A percentile compares a stretch with the other conserved stretches of the same genome.
Conservation (phyloP, 2,797 vertebrate genomes). For the Gambusia yucatana region DNA sequence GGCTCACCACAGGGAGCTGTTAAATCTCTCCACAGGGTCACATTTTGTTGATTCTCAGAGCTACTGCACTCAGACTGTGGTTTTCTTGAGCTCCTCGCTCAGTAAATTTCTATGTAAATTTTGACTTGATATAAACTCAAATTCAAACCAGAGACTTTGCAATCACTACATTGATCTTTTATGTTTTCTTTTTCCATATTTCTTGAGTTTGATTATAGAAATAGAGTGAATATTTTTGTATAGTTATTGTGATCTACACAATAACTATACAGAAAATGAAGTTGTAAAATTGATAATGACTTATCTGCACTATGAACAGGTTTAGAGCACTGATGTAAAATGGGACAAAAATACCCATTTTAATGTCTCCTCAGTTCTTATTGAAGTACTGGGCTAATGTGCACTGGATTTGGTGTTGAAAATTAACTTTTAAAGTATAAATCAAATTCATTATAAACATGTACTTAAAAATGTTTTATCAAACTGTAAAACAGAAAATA, state of each 20-base stretch:
- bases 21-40: background rate
- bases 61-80: background rate
- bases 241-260: background rate
- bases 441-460: background rate
- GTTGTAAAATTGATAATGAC: background rate
- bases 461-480: background rate
- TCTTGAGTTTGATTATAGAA: background rate
- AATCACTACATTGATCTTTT: background rate
- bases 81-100: background rate
- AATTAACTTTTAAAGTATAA: background rate
- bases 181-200: background rate
- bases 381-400: background rate
- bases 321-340: background rate
- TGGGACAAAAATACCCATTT: background rate
- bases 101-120: background rate
- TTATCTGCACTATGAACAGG: background rate
- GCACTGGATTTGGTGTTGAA: background rate
- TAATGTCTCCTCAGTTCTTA: background rate
- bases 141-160: background rate
- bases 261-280: background rate
- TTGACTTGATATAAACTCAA: background rate
- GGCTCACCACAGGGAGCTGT: background rate
- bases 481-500: background rate
- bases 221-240: background rate
- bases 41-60: constrained; percentile 1